Base-by-base conservation (phyloP, 2,797 vertebrate genomes). In the Dicrostonyx torquatus region DNA sequence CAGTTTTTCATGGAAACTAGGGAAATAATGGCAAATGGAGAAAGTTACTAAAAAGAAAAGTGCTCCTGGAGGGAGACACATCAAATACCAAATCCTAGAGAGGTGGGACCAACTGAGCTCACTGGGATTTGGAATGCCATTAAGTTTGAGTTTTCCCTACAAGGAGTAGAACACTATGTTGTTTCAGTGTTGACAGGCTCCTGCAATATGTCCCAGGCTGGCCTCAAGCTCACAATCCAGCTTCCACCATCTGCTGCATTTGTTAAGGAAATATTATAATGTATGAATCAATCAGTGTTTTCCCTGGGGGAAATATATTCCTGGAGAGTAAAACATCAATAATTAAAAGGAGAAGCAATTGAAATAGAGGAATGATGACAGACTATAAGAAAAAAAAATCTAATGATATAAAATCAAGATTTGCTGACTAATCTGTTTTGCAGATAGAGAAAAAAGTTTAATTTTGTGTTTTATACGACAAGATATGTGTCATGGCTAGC, bases 291-390 rank as follows among this genome's bases (percentile, higher is more conserved):
- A 68, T 20, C 26, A 79, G 50, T 34, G 37, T 60, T 9, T 90
- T 22, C 90, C 77, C 84, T 87, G 43, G 64, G 40, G 94, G 55
- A 40, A 94, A 96, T n/a, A 78, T 17, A 82, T 17, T 31, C 70
- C 58, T 60, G 20, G 20, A 58, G 2, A 91, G 43, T 85, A 20
- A 85, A 93, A 64, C 34, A 60, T 3, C 55, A 92, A 92, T 75
- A 90, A 92, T 82, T 55, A 88, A 89, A 96, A 82, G 4, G 13
- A 85, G 70, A n/a, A 75, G 60, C 40, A 40, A 79, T 88, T 83
- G 29, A 45, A 87, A 68, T 3, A 86, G 6, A 94, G 60, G 1
- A 70, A 7, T 34, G 9, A 55, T 83, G 11, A 78, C 34, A 40
- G 73, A 75, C 86, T 13, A 62, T 1, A 1, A 13, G 14, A 58